A percentile compares a stretch with the other conserved stretches of the same genome.
Evolutionary conservation across 2,797 vertebrate genomes (phyloP).

Genomic region (Acanthornis magna): DNA sequence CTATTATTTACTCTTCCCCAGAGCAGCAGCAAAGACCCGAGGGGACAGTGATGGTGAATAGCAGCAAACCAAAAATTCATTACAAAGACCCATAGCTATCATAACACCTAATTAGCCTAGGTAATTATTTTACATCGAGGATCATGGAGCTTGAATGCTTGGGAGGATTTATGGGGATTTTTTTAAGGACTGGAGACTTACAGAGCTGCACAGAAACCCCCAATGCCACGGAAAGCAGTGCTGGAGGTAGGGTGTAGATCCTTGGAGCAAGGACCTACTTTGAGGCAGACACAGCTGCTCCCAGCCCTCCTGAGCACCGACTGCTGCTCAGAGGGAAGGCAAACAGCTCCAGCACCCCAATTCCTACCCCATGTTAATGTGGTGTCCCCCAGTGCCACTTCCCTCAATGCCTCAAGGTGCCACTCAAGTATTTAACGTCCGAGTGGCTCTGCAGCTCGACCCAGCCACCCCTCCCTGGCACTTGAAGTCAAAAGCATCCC

Average conservation of each 20-base stretch:
- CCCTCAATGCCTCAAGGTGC: neutral
- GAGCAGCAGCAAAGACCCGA: neutral
- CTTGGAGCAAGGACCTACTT: neutral
- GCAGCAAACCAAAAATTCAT: neutral
- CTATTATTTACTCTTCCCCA: neutral
- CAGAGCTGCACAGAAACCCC: neutral
- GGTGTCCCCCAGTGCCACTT: neutral
- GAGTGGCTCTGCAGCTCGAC: fast-evolving
- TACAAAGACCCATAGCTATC: neutral
- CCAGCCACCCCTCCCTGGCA: neutral
- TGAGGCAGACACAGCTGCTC: neutral
- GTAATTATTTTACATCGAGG: neutral
- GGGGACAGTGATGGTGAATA: neutral
- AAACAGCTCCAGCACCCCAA: neutral
- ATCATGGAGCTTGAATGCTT: neutral
- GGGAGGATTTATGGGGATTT: neutral
- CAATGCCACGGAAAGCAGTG: fast-evolving
- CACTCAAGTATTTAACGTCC: neutral
- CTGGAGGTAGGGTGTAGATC: neutral
- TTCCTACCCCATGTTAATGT: neutral
- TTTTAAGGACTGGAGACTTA: neutral
- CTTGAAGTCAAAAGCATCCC: neutral
- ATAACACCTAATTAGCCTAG: neutral
- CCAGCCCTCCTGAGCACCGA: neutral
- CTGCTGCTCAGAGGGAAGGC: neutral